Evolutionary conservation across 2,113 vertebrate species (phyloP).

Genomic region (Paradoxurus hermaphroditus): DNA sequence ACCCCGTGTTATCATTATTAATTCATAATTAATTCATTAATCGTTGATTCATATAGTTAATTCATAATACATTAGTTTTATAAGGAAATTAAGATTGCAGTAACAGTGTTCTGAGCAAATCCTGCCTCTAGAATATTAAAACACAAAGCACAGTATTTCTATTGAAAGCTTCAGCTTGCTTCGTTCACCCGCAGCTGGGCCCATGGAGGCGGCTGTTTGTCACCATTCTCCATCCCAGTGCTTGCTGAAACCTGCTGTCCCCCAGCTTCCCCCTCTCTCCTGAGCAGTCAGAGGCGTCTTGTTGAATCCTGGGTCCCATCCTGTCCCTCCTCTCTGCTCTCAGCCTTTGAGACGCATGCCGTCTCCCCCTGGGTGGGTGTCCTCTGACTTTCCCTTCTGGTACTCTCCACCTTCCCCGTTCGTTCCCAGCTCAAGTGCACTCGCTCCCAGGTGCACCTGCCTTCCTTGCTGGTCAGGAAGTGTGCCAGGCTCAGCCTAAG

Average conservation of each 20-base stretch:
- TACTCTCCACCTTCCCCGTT: too few relatives aligned
- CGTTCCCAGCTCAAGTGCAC: not conserved
- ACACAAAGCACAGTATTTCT: not conserved
- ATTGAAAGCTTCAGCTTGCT: not conserved
- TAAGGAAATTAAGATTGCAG: not conserved
- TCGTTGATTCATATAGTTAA: not conserved
- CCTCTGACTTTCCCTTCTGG: not conserved
- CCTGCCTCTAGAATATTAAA: not conserved
- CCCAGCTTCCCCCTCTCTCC: too few relatives aligned
- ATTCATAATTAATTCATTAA: not conserved
- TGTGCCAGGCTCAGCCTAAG: not conserved
- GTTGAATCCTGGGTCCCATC: not conserved
- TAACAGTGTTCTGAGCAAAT: not conserved
- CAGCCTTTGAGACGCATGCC: not conserved
- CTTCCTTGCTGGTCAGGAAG: not conserved
- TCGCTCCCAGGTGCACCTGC: rapidly evolving
- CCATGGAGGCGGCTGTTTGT: not conserved
- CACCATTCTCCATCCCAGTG: too few relatives aligned
- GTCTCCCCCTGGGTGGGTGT: not conserved
- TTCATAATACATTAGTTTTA: not conserved
- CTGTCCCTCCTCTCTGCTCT: not conserved
- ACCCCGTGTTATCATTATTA: too few relatives aligned
- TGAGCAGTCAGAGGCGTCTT: not conserved
- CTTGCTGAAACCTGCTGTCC: not conserved
- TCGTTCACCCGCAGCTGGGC: too few relatives aligned